Base-by-base conservation (phyloP, 2,888 invertebrate species). In the Nebria brevicollis region DNA sequence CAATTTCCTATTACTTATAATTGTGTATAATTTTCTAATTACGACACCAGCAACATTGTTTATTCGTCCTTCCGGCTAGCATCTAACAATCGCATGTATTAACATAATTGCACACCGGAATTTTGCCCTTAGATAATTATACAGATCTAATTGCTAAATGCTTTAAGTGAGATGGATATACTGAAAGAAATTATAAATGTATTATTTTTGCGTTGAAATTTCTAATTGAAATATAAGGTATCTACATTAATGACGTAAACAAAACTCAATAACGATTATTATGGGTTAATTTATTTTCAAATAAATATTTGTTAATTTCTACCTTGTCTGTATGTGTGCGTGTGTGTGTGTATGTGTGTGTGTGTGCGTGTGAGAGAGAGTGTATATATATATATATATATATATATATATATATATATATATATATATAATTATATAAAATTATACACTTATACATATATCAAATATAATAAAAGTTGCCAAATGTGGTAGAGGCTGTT, bases 21-120 rank as follows among this genome's bases (percentile, higher is more conserved):
- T 78, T 41, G 74, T 78, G 73, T 78, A 78, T 78, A 78, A 78
- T 78, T 74, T 73, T 73, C 66, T 74, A 66, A 66, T 78, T 73
- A 74, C 74, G 66, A 74, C 41, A 15, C 15, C 26, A 72, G 78
- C 20, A 65, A 66, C 64, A 78, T 78, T 66, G 74, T 66, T 65
- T 43, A 43, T 65, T 78, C 72, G 72, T 77, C 72, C 15, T 15
- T 20, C 42, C 66, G 65, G 66, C 66, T 34, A 15, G 20, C 70
- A 25, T 42, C 25, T 70, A 77, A 72, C 77, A 76, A 76, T 76
- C 20, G 68, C 42, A 20, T 68, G 11, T 54, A 54, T 54, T 54
- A 54, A 13, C 54, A 54, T 54, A 54, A 54, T 54, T 54, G 54
- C 11, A 2, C 2, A 54, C 54, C 54, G 54, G 54, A 54, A 54